These are phyloP conservation scores for Drosophila formosana DNA, from an alignment of 2,888 invertebrate species.

Conservation along the genomic window DNA sequence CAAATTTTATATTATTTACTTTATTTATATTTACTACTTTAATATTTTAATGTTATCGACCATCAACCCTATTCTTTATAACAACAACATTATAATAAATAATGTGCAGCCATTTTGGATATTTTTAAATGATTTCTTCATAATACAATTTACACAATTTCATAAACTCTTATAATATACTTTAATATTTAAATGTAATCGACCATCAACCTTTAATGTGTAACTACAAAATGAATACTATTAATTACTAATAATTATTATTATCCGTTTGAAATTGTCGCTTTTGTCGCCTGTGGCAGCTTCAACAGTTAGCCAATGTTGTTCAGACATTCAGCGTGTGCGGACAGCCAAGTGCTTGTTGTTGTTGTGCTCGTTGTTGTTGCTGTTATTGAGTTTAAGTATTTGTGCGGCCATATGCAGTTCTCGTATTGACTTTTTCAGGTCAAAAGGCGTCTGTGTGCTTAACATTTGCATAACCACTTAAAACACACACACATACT, in stretches of 20 bases:
- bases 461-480: conserved; percentile 74
- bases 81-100: no score
- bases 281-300: conserved; percentile 8
- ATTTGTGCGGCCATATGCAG: conserved; percentile 48
- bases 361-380: conserved; percentile 9
- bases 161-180: no score
- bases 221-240: no score
- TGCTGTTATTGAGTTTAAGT: conserved; percentile 11
- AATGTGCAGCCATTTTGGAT: no score
- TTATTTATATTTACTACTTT: no score
- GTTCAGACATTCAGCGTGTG: conserved; percentile 33
- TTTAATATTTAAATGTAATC: no score
- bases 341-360: conserved; percentile 28
- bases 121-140: no score
- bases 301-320: conserved; percentile 29
- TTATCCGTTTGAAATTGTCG: not conserved
- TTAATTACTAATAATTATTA: not conserved
- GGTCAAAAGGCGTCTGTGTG: conserved; percentile 71
- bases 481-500: conserved; percentile 44
- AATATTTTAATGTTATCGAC: no score
- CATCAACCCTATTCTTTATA: no score
- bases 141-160: no score
- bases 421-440: conserved; percentile 71
- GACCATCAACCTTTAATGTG: no score
- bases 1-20: no score